These are phyloP conservation scores for Labeo rohita DNA, from an alignment of 2,113 vertebrate species.

Conservation along the genomic window DNA sequence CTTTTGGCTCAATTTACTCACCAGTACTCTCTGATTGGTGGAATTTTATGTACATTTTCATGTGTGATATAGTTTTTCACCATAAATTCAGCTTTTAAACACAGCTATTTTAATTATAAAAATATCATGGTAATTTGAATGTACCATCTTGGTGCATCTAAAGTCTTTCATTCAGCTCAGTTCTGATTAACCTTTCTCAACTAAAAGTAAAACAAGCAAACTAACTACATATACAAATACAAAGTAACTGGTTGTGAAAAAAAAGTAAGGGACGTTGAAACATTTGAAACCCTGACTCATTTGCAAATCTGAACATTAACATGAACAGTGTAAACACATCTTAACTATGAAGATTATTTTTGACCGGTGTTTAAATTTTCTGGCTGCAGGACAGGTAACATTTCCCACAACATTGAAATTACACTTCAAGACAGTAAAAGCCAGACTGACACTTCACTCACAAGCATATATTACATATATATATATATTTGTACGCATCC, in stretches of 20 bases:
- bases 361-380: neutral
- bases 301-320: neutral
- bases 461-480: neutral
- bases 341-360: neutral
- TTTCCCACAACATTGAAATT: constrained; percentile 22
- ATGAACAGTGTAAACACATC: neutral
- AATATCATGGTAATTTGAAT: no score
- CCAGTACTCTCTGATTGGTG: no score
- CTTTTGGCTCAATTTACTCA: no score
- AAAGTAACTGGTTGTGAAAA: neutral
- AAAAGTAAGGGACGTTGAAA: neutral
- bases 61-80: no score
- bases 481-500: constrained; percentile 21
- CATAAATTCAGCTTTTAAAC: no score
- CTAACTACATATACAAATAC: no score
- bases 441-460: constrained; percentile 13
- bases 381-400: neutral
- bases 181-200: no score
- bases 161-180: no score
- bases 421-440: neutral
- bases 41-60: no score
- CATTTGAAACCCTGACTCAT: neutral
- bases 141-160: no score
- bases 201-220: no score
- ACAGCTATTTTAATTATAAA: no score